Evolutionary conservation across 2,888 invertebrate species (phyloP), one percentile per base, ranked within the genome.

Genomic region (Rhopalosiphum nymphaeae): DNA sequence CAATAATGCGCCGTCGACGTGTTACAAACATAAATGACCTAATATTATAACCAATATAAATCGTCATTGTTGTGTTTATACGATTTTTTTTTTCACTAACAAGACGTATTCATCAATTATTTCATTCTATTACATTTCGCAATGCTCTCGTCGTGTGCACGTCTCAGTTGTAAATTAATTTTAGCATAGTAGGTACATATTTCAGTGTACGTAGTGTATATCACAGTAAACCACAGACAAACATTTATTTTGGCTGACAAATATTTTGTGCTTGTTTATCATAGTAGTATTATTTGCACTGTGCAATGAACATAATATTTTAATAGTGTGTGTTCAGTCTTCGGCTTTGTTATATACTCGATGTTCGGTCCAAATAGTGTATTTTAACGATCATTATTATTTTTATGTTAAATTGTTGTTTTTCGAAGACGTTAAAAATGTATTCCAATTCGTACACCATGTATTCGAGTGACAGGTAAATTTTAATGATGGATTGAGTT

Each of bases 381-480:
- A 5, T 21, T 36, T 78, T 36, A 9, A 36, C 36, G 21, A 78
- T 78, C 36, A 21, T 78, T 36, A 21, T 78, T 57, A 26, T 67
- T 78, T 36, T 78, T 36, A 78, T 21, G 78, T 78, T 78, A 78
- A 78, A 78, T 36, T 36, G 78, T 36, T 21, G 36, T 78, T 78
- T 56, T 26, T 36, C 44, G 11, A 42, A 57, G n/a, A n/a, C 61
- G n/a, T 29, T 56, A n/a, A 56, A 85, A 61, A 94, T 94, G 61
- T 85, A 78, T 56, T 94, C 67, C 67, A 61, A 46, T 36, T 92
- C 88, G 29, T 87, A 92, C 61, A 88, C 88, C 29, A 92, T 92
- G 92, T 92, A 88, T 46, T 67, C 88, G 16, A 94, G 89, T 29
- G 67, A 61, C 88, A 93, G 89, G 88, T 89, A 93, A 46, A 29